Evolutionary conservation across 2,113 vertebrate species (phyloP).

Genomic region (Miniopterus natalensis): DNA sequence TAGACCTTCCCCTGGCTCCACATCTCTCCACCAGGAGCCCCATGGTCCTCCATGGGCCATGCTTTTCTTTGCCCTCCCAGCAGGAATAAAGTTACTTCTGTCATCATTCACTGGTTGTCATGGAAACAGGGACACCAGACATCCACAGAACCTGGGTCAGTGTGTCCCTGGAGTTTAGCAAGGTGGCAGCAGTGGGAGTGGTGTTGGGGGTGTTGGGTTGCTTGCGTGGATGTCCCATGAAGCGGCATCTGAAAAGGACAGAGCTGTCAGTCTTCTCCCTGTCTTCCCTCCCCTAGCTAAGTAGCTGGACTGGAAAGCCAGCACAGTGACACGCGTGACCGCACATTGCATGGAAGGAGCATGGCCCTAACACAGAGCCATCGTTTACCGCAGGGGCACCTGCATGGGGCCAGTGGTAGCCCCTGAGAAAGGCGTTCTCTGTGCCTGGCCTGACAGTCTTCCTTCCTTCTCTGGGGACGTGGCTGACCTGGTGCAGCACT

Average conservation of each 20-base stretch:
- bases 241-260: background rate
- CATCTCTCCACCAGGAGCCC: background rate
- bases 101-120: slow-evolving; percentile 65
- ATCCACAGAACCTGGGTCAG: slow-evolving; percentile 3
- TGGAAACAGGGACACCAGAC: slow-evolving; percentile 68
- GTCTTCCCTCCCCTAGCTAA: background rate
- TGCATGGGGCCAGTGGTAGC: background rate
- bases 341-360: background rate
- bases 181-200: background rate
- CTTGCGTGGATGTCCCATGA: background rate
- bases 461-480: background rate
- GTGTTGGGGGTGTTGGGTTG: background rate
- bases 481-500: background rate
- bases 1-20: background rate
- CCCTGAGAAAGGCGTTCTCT: background rate
- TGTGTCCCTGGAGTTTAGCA: slow-evolving; percentile 51
- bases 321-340: background rate
- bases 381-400: background rate
- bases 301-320: background rate
- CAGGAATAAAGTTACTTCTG: slow-evolving; percentile 38
- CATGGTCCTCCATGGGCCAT: background rate
- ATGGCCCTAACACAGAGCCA: background rate
- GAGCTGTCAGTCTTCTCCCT: background rate
- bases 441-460: background rate
- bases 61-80: slow-evolving; percentile 54